Evolutionary conservation across 1,140 invertebrate genomes (phyloP).

Genomic region (Drosophila varians): DNA sequence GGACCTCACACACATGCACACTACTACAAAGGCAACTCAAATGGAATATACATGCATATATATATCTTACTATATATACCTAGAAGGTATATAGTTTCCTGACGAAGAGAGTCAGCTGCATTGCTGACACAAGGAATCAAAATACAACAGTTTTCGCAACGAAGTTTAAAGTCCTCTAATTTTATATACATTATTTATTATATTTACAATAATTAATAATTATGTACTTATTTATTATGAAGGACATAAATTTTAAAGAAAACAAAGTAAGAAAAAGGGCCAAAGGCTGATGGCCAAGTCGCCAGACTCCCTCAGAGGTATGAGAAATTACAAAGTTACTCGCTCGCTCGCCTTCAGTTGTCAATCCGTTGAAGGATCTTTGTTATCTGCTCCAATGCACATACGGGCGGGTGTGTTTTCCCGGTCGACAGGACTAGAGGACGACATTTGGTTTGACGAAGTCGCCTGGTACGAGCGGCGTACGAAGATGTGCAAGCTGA

Average conservation of each 20-base stretch:
- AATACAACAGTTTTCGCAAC: not conserved
- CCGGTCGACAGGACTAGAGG: not conserved
- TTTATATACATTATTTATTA: not conserved
- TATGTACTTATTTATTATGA: not conserved
- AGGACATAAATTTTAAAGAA: not conserved
- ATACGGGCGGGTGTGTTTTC: slow-evolving; percentile 55
- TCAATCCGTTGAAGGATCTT: slow-evolving; percentile 79
- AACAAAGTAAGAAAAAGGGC: slow-evolving; percentile 1
- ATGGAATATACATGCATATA: slow-evolving; percentile 1
- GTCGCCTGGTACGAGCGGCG: slow-evolving; percentile 26
- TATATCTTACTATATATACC: slow-evolving; percentile 1
- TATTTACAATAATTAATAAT: not conserved
- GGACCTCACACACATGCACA: slow-evolving; percentile 40
- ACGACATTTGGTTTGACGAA: slow-evolving; percentile 69
- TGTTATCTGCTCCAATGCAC: slow-evolving; percentile 74
- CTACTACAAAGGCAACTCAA: slow-evolving; percentile 12
- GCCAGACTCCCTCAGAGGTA: slow-evolving; percentile 45
- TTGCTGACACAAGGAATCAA: slow-evolving; percentile 8
- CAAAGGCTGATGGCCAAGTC: slow-evolving; percentile 27
- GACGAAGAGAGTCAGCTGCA: slow-evolving; percentile 3
- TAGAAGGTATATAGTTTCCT: slow-evolving; percentile 2
- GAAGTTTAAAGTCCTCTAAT: not conserved
- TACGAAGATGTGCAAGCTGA: slow-evolving; percentile 64
- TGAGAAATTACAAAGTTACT: slow-evolving; percentile 75
- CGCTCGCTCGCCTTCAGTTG: slow-evolving; percentile 63